Evolutionary conservation across 2,113 vertebrate genomes (phyloP).

Genomic region (Isurus oxyrinchus): DNA sequence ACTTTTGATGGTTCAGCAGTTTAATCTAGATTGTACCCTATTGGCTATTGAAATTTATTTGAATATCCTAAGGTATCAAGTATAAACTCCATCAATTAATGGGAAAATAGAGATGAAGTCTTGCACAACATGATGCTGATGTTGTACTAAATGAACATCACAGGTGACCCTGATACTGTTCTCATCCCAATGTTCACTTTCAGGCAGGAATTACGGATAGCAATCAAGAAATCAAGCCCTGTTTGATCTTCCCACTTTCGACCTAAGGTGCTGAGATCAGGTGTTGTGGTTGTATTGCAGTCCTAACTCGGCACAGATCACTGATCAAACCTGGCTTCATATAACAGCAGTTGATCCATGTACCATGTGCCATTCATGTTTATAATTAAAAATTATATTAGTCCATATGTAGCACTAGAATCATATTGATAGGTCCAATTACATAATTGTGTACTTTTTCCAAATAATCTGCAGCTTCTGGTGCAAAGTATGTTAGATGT

Average conservation of each 20-base stretch:
- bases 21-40: background rate
- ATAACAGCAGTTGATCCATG: background rate
- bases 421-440: background rate
- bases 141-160: background rate
- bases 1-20: background rate
- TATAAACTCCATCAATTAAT: background rate
- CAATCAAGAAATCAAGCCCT: background rate
- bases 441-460: background rate
- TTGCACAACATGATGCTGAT: background rate
- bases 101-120: background rate
- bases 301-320: background rate
- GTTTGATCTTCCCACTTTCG: background rate
- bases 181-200: background rate
- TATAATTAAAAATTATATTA: background rate
- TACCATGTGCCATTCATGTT: background rate
- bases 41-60: background rate
- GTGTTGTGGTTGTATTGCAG: background rate
- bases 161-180: background rate
- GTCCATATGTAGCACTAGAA: background rate
- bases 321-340: background rate
- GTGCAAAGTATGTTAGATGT: background rate
- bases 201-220: background rate
- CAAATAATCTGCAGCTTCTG: background rate
- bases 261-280: background rate
- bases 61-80: background rate